Evolutionary conservation across 2,888 invertebrate species (phyloP).

Genomic region (Eupithecia dodoneata): DNA sequence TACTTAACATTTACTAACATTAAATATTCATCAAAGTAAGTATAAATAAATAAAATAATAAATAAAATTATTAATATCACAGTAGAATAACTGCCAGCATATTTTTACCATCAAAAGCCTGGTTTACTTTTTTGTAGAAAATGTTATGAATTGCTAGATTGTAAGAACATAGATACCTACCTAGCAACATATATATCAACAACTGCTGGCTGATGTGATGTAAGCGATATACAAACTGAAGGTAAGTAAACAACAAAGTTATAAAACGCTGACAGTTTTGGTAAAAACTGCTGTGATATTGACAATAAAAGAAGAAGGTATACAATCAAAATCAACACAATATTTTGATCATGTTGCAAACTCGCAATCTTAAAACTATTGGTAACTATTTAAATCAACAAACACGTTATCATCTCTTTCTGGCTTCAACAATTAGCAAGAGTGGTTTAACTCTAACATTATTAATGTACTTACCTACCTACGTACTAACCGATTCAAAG

Average conservation of each 20-base stretch:
- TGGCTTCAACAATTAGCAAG: constrained; percentile 56
- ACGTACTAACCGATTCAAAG: constrained; percentile 21
- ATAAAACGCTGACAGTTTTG: constrained; percentile 66
- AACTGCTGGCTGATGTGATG: constrained; percentile 6
- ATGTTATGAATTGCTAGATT: not conserved
- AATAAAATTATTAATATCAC: constrained; percentile 83
- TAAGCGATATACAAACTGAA: not conserved
- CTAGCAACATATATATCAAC: not conserved
- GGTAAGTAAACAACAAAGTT: not conserved
- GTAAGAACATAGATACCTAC: not conserved
- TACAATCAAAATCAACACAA: constrained; percentile 65
- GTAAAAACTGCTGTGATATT: constrained; percentile 82
- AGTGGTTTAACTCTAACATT: constrained; percentile 29
- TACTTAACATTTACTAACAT: constrained; percentile 36
- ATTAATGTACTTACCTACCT: constrained; percentile 13
- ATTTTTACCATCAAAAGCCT: constrained; percentile 45
- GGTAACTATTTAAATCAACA: constrained; percentile 74
- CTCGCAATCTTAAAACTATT: constrained; percentile 78
- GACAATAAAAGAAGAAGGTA: constrained; percentile 60
- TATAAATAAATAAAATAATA: constrained; percentile 80
- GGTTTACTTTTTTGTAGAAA: constrained; percentile 15
- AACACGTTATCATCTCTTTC: constrained; percentile 57
- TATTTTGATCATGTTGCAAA: constrained; percentile 61
- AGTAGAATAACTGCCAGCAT: constrained; percentile 80
- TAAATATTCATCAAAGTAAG: constrained; percentile 54